Base-by-base conservation (phyloP, 2,113 vertebrate species). In the Sardina pilchardus region DNA sequence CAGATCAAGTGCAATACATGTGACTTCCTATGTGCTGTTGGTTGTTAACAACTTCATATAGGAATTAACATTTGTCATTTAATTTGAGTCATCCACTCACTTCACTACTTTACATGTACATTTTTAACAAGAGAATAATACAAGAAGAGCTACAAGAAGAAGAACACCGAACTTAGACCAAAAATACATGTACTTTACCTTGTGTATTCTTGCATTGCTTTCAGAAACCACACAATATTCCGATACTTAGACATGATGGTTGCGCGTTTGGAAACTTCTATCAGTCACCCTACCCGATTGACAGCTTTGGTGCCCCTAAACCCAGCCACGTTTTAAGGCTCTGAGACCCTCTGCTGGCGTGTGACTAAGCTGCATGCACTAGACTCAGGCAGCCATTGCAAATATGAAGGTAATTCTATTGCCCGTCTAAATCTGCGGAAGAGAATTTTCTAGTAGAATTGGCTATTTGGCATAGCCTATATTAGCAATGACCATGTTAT, bases 191-290 rank as follows among this genome's bases (percentile, higher is more conserved):
- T 1, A 93, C 93, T 93, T 82, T 84, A 94, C 94, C 94, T 94
- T 84, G 95, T 94, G 36, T 94, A 95, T 26, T 94, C 92, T 30
- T 92, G 91, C 83, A 95, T 93, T 83, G 94, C 95, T 63, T 93
- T 95, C 84, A 93, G 75, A 91, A 95, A 95, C 94, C 94, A 95
- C 82, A 94, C 82, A 42, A 91, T 43, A 83, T 95, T 95, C 89
- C 94, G 85, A 83, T 94, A 95, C 43, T 93, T 63, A 88, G 94
- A 95, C 94, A 95, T 95, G 84, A 19, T 30, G 3, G 5, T 21
- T 53, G 59, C 30, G 83, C 44, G n/a, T 71, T 71, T 71, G 63
- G 26, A 34, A 14, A 30, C 63, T 10, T 71, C 63, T 34, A 67
- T 67, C 59, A 1, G 63, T 71, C 59, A 1, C 26, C 30, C 63